Percentiles rank a stretch among this genome's conserved stretches.
phyloP scores from a whole-genome alignment of 1,140 invertebrate species.

The Drosophila biarmipes region DNA sequence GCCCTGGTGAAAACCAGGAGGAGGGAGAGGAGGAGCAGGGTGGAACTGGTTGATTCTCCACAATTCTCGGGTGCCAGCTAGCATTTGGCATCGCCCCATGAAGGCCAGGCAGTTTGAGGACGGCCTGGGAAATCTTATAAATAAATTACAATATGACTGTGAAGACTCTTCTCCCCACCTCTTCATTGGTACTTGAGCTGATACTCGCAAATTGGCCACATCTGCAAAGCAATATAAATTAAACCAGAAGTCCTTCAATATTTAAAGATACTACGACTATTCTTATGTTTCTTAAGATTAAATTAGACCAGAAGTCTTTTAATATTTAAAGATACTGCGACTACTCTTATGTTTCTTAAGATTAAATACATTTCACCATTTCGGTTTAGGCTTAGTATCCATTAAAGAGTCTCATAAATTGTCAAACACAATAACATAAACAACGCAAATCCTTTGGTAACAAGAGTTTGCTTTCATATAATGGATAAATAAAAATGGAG shows the following conservation, averaged over 20 bases:
- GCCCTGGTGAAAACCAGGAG: not conserved
- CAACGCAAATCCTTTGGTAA: no score
- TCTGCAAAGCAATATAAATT: not conserved
- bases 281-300: no score
- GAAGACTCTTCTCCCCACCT: not conserved
- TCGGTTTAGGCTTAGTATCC: no score
- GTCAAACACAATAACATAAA: no score
- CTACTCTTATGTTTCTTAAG: no score
- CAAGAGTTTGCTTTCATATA: no score
- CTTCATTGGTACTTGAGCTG: not conserved
- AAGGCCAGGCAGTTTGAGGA: conserved; percentile 26
- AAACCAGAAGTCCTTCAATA: not conserved
- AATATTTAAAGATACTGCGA: no score
- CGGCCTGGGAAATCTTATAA: conserved; percentile 41
- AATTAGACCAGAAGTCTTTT: not conserved
- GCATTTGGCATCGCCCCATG: conserved; percentile 35
- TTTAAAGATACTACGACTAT: no score
- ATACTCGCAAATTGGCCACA: not conserved
- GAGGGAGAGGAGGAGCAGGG: not conserved
- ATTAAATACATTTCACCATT: no score
- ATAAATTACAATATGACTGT: conserved; percentile 29
- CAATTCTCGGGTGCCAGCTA: conserved; percentile 24
- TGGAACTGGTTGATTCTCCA: conserved; percentile 21
- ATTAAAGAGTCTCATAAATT: no score
- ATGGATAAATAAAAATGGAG: no score